Conservation (phyloP, 1,140 invertebrate genomes). For the Centruroides sculpturatus region DNA sequence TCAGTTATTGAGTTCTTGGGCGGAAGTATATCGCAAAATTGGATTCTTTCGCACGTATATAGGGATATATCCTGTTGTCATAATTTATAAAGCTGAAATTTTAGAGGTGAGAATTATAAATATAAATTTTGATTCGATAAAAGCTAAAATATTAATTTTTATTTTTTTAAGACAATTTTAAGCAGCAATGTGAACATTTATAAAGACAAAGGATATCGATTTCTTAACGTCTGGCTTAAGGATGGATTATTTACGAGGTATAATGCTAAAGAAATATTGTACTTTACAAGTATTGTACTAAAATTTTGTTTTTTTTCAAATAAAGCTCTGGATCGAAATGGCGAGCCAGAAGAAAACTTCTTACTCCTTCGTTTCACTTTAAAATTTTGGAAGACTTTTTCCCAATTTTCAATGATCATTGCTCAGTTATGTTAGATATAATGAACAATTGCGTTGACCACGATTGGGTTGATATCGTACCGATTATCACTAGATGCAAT, state of each 20-base stretch:
- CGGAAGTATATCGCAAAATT: too few species aligned
- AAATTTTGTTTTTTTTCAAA: background rate
- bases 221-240: slow-evolving; percentile 61
- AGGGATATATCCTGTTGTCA: too few species aligned
- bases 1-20: too few species aligned
- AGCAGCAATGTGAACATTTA: slow-evolving; percentile 58
- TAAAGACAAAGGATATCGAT: slow-evolving; percentile 56
- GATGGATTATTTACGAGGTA: slow-evolving; percentile 34
- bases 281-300: background rate
- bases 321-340: slow-evolving; percentile 30
- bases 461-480: slow-evolving; percentile 33
- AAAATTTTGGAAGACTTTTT: slow-evolving; percentile 38
- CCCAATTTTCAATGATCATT: slow-evolving; percentile 37
- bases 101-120: too few species aligned
- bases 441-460: slow-evolving; percentile 13
- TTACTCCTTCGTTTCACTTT: slow-evolving; percentile 41
- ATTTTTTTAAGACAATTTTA: slow-evolving; percentile 23
- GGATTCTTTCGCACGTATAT: too few species aligned
- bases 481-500: slow-evolving; percentile 36
- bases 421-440: slow-evolving; percentile 24
- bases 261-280: background rate
- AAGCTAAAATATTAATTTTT: too few species aligned
- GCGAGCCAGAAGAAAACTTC: slow-evolving; percentile 30
- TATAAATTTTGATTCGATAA: too few species aligned
- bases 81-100: too few species aligned